phyloP scores from a whole-genome alignment of 64 coral and sea anemone genomes.

The Pocillopora verrucosa region DNA sequence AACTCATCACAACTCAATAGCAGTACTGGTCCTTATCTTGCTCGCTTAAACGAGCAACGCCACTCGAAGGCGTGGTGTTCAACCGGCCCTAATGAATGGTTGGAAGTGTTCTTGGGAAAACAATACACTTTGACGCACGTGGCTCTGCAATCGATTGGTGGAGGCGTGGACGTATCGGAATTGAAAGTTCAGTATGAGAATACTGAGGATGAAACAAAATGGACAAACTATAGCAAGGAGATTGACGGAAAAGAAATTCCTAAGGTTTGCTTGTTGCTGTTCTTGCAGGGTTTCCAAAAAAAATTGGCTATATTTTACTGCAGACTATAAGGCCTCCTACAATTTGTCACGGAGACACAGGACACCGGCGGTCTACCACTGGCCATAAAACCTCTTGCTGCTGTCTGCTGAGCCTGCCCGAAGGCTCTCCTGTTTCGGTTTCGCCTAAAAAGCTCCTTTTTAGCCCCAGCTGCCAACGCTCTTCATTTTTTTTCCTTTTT shows the following conservation, averaged over 20 bases:
- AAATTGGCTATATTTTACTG: too few species aligned
- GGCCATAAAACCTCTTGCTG: too few species aligned
- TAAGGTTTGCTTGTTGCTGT: neutral
- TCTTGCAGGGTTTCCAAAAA: neutral
- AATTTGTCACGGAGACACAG: too few species aligned
- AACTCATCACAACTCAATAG: neutral
- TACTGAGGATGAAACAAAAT: neutral
- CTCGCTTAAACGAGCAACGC: neutral
- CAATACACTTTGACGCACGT: constrained; percentile 13
- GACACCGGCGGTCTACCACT: too few species aligned
- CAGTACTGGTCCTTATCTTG: neutral
- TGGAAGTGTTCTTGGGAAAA: constrained; percentile 1
- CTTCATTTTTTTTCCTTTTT: too few species aligned
- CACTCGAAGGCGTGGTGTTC: neutral
- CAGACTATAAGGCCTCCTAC: too few species aligned
- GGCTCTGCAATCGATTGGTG: neutral
- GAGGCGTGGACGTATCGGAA: neutral
- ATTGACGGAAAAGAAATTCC: neutral
- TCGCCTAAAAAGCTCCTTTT: too few species aligned
- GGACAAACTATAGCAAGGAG: neutral
- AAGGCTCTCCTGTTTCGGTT: too few species aligned
- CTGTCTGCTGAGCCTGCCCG: too few species aligned
- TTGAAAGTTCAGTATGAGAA: neutral
- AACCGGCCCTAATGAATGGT: neutral
- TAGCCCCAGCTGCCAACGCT: too few species aligned